Percentiles rank a stretch among this genome's conserved stretches.
Evolutionary conservation across 2,113 vertebrate genomes (phyloP).

Genomic region (Silurus meridionalis): DNA sequence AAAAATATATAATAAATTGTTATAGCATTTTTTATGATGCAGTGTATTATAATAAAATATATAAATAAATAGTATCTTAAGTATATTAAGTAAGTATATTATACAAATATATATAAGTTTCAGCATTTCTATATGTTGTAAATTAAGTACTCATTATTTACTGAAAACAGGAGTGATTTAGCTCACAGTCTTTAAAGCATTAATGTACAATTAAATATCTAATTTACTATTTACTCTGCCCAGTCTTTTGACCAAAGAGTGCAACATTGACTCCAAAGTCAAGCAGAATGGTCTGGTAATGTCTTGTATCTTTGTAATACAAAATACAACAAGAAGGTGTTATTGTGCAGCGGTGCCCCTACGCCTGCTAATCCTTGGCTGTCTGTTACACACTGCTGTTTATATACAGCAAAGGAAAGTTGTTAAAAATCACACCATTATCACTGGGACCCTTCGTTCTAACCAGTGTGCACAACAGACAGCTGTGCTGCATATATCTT

Average conservation of each 20-base stretch:
- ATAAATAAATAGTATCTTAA: too few relatives aligned
- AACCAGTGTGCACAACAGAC: constrained; percentile 18
- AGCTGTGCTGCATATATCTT: constrained; percentile 33
- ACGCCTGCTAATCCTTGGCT: not conserved
- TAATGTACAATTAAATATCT: not conserved
- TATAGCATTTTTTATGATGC: not conserved
- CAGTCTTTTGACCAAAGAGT: not conserved
- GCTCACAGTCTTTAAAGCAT: not conserved
- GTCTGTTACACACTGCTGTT: not conserved
- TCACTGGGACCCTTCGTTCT: not conserved
- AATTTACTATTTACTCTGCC: too few relatives aligned
- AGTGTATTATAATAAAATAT: not conserved
- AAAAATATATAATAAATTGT: not conserved
- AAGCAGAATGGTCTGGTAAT: not conserved
- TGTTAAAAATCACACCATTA: constrained; percentile 19
- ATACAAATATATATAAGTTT: not conserved
- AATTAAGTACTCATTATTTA: not conserved
- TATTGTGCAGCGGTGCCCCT: not conserved
- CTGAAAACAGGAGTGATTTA: not conserved
- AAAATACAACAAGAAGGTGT: not conserved
- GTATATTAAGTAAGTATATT: not conserved
- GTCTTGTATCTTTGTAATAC: not conserved
- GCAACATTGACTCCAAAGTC: not conserved
- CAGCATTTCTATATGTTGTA: not conserved
- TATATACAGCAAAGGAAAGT: constrained; percentile 11